These are phyloP conservation scores for Octodon degus DNA, from an alignment of 2,113 vertebrate species.

Conservation along the genomic window DNA sequence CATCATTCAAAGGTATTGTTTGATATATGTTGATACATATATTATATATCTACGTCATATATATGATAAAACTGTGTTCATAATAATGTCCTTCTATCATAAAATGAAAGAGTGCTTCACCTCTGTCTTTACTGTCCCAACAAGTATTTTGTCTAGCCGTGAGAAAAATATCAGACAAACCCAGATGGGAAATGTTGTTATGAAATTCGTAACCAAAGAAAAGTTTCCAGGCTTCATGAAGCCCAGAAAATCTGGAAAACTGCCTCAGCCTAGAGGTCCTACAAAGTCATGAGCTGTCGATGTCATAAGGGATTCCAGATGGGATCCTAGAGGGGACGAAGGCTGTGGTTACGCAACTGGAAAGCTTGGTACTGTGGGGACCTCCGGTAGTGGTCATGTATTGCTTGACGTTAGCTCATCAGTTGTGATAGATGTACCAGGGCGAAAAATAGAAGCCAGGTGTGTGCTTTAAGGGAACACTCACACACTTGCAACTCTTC, in stretches of 20 bases:
- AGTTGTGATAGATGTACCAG: neutral
- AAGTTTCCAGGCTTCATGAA: neutral
- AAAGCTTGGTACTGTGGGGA: neutral
- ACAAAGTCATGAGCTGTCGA: too few relatives aligned
- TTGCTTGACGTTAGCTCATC: neutral
- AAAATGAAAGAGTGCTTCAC: neutral
- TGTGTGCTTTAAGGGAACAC: neutral
- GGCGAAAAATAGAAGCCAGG: neutral
- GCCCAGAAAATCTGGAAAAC: neutral
- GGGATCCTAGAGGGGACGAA: neutral
- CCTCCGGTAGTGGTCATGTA: neutral
- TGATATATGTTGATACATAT: neutral
- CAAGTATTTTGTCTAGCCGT: neutral
- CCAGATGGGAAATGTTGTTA: neutral
- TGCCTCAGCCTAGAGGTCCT: neutral
- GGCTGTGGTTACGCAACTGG: rapidly evolving
- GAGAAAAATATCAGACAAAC: neutral
- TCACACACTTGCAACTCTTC: neutral
- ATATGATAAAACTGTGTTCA: neutral
- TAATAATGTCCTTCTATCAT: neutral
- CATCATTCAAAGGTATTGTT: neutral
- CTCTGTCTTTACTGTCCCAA: neutral
- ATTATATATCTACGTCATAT: neutral
- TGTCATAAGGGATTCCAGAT: too few relatives aligned
- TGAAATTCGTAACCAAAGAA: neutral